Evolutionary conservation across 1,140 invertebrate species (phyloP), one percentile per base, ranked within the genome.

Genomic region (Calycopis cecrops): DNA sequence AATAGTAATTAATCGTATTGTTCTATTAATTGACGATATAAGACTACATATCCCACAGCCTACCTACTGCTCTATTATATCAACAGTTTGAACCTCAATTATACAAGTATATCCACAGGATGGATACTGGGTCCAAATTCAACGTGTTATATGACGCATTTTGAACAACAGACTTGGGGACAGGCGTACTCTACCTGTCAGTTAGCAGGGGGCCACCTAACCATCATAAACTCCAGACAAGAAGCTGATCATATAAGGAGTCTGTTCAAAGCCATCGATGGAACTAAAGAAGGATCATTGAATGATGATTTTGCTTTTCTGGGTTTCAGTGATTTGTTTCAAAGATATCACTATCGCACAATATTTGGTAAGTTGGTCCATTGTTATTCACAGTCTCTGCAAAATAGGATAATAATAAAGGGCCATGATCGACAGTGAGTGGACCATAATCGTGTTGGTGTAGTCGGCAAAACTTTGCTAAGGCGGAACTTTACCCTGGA

Each of bases 241-340:
- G 76, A 79, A 50, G 65, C 64, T 0, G 65, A 75, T 34, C 67
- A 72, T 48, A 57, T 76, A 8, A 63, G 63, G 1, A 62, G 69
- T 16, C 50, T 68, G 6, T 74, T 77, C 62, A 79, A 72, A 35
- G 54, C 69, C 21, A 52, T 73, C 0, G 67, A n/a, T 67, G 35
- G 65, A 67, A 16, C 60, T n/a, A n/a, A 62, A 10, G 67, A 3
- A 28, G 21, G 6, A 2, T 63, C 17, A 66, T 63, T 8, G 66
- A 6, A 63, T 4, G 67, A 60, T 1, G 69, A 69, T 48, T 70
- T 73, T 38, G 78, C 77, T 9, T 81, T 73, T 51, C 53, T 84
- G 14, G 80, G 80, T 14, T 84, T 76, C 54, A 79, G 68, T 44
- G 78, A 84, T 56, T 58, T 73, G 18, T 76, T 77, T 53, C 66